Conservation (phyloP, 2,113 vertebrate species). For the Engystomops pustulosus region DNA sequence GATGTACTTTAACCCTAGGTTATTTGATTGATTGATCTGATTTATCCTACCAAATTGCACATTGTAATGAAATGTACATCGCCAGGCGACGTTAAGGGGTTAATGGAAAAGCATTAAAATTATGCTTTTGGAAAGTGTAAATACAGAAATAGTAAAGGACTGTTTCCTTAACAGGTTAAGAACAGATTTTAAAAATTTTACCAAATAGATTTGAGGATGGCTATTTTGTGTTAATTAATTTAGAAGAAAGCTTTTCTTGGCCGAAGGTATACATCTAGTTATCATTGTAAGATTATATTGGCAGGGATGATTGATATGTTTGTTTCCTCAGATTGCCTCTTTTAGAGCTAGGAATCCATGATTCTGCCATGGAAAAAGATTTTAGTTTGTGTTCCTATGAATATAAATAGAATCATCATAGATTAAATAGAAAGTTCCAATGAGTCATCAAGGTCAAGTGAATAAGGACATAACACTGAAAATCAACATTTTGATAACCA, state of each 20-base stretch:
- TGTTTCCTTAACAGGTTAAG: no score
- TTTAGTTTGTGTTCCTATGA: neutral
- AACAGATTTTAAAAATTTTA: no score
- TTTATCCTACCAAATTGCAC: no score
- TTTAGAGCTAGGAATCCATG: neutral
- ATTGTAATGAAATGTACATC: no score
- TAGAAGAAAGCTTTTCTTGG: neutral
- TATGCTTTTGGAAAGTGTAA: no score
- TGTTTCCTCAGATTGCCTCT: neutral
- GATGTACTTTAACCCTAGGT: no score
- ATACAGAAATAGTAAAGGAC: no score
- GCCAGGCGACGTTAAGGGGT: no score
- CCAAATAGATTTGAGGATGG: no score
- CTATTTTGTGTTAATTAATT: no score
- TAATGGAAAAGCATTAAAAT: no score
- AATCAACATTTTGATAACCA: neutral
- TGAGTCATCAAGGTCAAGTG: neutral
- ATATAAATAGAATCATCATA: neutral
- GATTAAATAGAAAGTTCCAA: neutral
- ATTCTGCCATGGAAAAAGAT: neutral
- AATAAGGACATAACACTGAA: neutral
- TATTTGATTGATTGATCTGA: no score
- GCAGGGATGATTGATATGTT: neutral
- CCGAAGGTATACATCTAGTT: neutral
- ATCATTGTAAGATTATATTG: neutral